Percentiles rank a stretch among this genome's conserved stretches.
Conservation (phyloP, 2,797 vertebrate species). For the Erithacus rubecula region DNA sequence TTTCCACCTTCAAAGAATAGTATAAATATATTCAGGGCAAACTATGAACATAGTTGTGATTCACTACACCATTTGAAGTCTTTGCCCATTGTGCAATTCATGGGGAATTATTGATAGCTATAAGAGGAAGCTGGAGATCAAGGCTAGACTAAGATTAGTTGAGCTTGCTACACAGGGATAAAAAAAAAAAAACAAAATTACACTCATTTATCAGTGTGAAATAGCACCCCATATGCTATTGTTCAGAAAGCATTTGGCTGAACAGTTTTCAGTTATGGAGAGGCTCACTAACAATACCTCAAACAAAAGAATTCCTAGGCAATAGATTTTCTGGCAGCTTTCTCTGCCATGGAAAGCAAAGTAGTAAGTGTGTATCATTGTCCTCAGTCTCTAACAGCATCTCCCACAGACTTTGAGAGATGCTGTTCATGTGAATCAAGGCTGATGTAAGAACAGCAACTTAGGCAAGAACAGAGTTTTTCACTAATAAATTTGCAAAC, state of each 20-base stretch:
- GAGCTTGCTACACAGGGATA: not conserved
- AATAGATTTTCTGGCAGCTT: not conserved
- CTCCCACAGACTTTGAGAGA: not conserved
- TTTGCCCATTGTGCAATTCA: not conserved
- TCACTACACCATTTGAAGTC: not conserved
- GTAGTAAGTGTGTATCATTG: not conserved
- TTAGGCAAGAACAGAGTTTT: not conserved
- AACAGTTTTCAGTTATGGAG: not conserved
- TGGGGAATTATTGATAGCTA: not conserved
- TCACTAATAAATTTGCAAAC: not conserved
- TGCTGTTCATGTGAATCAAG: not conserved
- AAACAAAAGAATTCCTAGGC: not conserved
- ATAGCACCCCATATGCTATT: not conserved
- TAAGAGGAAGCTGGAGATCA: not conserved
- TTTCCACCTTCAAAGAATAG: not conserved
- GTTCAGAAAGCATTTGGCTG: not conserved
- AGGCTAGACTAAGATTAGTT: not conserved
- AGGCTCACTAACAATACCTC: not conserved
- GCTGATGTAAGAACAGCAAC: not conserved
- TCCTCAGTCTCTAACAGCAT: not conserved
- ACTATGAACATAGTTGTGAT: not conserved
- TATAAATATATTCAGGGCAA: not conserved
- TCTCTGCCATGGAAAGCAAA: not conserved
- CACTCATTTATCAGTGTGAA: not conserved
- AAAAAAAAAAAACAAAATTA: not conserved